These are phyloP conservation scores for Myotis findleyi DNA, from an alignment of 2,797 vertebrate genomes.

Conservation along the genomic window DNA sequence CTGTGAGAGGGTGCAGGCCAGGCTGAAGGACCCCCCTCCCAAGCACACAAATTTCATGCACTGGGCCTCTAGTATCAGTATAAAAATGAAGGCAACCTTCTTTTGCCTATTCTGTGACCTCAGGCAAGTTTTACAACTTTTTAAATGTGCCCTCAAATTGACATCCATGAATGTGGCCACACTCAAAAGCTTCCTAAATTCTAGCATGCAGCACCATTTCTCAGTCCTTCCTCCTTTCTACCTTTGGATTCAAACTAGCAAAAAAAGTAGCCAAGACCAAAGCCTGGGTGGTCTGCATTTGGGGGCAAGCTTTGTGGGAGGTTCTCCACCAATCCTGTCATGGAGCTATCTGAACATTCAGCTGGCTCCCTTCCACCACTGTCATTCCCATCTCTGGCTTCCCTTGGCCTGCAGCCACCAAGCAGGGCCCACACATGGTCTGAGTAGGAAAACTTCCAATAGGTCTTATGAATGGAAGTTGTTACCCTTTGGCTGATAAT, in stretches of 20 bases:
- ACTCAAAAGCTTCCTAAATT: constrained; percentile 1
- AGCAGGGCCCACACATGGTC: neutral
- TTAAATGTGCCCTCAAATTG: neutral
- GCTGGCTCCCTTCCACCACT: neutral
- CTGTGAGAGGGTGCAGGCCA: too few relatives aligned
- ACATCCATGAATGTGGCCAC: neutral
- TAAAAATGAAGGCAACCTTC: neutral
- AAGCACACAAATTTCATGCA: too few relatives aligned
- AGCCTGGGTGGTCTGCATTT: neutral
- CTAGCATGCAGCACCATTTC: neutral
- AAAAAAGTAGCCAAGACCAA: neutral
- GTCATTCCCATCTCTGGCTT: neutral
- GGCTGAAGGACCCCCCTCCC: too few relatives aligned
- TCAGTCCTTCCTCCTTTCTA: neutral
- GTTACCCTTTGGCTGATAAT: constrained; percentile 68
- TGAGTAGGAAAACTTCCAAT: neutral
- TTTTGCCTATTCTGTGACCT: neutral
- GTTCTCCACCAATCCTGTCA: neutral
- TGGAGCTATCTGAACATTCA: neutral
- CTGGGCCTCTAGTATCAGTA: neutral
- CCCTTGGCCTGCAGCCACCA: constrained; percentile 55
- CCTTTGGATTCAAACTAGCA: neutral
- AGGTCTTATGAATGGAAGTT: constrained; percentile 62
- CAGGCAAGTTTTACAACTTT: constrained; percentile 2
- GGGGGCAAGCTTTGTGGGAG: neutral